Evolutionary conservation across 1,140 invertebrate species (phyloP).

Genomic region (Andricus grossulariae): DNA sequence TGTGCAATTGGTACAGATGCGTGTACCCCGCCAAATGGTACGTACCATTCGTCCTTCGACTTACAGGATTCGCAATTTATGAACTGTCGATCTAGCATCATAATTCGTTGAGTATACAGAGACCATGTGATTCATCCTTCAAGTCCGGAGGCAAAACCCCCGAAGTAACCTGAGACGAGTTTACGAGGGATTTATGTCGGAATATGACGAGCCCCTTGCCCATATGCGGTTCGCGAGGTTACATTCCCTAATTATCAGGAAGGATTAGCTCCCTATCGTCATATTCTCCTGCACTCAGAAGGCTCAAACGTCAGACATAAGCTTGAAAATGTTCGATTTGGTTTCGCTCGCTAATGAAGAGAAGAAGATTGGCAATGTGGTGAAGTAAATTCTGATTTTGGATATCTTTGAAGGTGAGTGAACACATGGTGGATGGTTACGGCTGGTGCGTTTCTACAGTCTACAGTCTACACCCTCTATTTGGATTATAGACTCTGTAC

Average conservation of each 20-base stretch:
- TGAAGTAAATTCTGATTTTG: no score
- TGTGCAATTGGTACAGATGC: constrained; percentile 52
- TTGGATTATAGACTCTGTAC: constrained; percentile 62
- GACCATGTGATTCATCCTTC: constrained; percentile 53
- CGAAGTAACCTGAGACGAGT: constrained; percentile 60
- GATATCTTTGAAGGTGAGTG: constrained; percentile 31
- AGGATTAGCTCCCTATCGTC: constrained; percentile 34
- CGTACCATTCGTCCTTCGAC: constrained; percentile 27
- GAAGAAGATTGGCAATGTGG: not conserved
- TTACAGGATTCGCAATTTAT: constrained; percentile 49
- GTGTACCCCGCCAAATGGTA: constrained; percentile 51
- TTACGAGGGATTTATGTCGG: constrained; percentile 57
- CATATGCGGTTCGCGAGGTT: constrained; percentile 42
- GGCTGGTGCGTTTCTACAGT: constrained; percentile 50
- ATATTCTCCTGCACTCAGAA: not conserved
- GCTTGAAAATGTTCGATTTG: not conserved
- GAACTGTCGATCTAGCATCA: constrained; percentile 41
- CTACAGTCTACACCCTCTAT: constrained; percentile 59
- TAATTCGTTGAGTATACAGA: constrained; percentile 41
- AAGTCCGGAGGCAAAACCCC: constrained; percentile 32
- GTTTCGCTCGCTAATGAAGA: not conserved
- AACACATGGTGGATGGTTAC: constrained; percentile 70
- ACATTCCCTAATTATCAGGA: constrained; percentile 53
- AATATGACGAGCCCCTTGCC: constrained; percentile 54
- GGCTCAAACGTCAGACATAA: constrained; percentile 23